A percentile compares a stretch with the other conserved stretches of the same genome.
phyloP scores from a whole-genome alignment of 2,797 vertebrate genomes.

The Falco columbarius region DNA sequence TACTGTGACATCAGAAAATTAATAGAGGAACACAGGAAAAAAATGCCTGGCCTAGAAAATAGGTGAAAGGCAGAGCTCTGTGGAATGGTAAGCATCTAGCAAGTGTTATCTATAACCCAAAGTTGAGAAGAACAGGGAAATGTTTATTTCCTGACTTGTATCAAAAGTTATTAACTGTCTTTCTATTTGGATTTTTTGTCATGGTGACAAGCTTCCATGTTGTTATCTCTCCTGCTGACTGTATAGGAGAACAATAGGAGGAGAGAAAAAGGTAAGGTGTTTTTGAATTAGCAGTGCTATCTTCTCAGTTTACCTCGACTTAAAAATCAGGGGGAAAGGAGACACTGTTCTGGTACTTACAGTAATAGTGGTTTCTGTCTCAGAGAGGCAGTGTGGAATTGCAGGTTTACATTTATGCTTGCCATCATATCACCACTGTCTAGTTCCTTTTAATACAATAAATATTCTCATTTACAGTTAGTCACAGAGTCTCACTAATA shows the following conservation, averaged over 20 bases:
- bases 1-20: neutral
- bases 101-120: neutral
- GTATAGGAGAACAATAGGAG: neutral
- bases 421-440: neutral
- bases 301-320: neutral
- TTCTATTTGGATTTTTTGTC: neutral
- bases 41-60: neutral
- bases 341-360: neutral
- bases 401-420: neutral
- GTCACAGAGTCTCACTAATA: neutral
- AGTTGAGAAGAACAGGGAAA: neutral
- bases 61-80: neutral
- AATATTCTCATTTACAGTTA: neutral
- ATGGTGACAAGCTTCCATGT: neutral
- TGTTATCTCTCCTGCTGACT: neutral
- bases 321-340: neutral
- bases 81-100: neutral
- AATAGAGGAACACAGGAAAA: neutral
- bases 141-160: neutral
- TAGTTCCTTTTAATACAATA: neutral
- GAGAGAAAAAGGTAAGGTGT: neutral
- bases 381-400: neutral
- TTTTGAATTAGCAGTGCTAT: neutral
- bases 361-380: neutral
- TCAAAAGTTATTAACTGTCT: neutral